Conservation (phyloP, 2,797 vertebrate genomes). For the Poecile montanus region DNA sequence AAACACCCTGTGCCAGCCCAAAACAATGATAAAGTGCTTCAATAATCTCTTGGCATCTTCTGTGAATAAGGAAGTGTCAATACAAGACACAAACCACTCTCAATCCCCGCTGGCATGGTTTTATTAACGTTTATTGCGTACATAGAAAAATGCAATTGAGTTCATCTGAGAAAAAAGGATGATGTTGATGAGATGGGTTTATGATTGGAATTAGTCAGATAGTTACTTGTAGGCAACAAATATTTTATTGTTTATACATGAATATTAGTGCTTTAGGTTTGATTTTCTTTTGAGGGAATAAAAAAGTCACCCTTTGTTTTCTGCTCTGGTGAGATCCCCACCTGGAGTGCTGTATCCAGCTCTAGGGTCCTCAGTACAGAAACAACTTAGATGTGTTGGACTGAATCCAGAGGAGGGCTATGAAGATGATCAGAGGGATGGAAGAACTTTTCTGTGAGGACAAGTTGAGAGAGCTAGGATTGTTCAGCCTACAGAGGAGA, state of each 20-base stretch:
- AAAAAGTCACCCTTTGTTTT: background rate
- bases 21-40: background rate
- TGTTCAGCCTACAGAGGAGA: background rate
- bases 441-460: background rate
- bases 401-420: background rate
- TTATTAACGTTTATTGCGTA: background rate
- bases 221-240: background rate
- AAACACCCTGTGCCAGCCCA: background rate
- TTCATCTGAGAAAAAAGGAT: background rate
- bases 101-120: background rate
- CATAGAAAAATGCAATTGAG: background rate
- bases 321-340: background rate
- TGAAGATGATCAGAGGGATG: background rate
- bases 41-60: background rate
- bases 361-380: background rate
- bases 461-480: background rate
- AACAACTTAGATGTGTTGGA: background rate
- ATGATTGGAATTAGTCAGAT: background rate
- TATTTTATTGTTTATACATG: background rate
- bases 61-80: background rate
- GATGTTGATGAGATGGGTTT: background rate
- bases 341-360: background rate
- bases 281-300: background rate
- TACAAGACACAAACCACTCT: background rate
- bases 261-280: background rate